Conservation (phyloP, 1,140 invertebrate species). For the Ips nitidus region DNA sequence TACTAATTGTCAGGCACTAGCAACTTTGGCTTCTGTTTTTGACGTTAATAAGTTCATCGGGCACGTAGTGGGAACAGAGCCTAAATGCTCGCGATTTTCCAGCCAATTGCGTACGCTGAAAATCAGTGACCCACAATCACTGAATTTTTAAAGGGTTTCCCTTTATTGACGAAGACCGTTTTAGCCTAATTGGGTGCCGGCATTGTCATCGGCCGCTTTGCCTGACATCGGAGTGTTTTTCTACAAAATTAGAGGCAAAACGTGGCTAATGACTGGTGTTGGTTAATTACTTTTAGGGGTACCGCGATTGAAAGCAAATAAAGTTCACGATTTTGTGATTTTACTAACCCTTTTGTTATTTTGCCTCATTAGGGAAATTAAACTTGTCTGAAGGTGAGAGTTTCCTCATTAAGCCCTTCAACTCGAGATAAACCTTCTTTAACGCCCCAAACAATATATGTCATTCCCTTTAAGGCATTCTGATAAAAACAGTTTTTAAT, state of each 20-base stretch:
- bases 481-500: too few relatives aligned
- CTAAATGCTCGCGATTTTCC: constrained; percentile 27
- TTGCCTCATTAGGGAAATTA: not conserved
- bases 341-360: not conserved
- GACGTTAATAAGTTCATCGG: constrained; percentile 33
- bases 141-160: constrained; percentile 29
- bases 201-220: constrained; percentile 3
- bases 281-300: constrained; percentile 15
- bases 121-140: constrained; percentile 26
- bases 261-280: constrained; percentile 10
- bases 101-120: constrained; percentile 22
- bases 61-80: constrained; percentile 8
- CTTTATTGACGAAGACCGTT: constrained; percentile 16
- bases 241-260: constrained; percentile 21
- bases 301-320: not conserved
- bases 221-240: constrained; percentile 23
- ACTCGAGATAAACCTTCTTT: too few relatives aligned
- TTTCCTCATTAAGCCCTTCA: constrained; percentile 2
- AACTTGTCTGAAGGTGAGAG: not conserved
- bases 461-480: too few relatives aligned
- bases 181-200: constrained; percentile 22
- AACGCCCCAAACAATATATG: too few relatives aligned
- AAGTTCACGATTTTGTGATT: too few relatives aligned
- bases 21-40: constrained; percentile 25
- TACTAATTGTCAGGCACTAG: constrained; percentile 22